Evolutionary conservation across 2,113 vertebrate genomes (phyloP).

Genomic region (Thunnus maccoyii): DNA sequence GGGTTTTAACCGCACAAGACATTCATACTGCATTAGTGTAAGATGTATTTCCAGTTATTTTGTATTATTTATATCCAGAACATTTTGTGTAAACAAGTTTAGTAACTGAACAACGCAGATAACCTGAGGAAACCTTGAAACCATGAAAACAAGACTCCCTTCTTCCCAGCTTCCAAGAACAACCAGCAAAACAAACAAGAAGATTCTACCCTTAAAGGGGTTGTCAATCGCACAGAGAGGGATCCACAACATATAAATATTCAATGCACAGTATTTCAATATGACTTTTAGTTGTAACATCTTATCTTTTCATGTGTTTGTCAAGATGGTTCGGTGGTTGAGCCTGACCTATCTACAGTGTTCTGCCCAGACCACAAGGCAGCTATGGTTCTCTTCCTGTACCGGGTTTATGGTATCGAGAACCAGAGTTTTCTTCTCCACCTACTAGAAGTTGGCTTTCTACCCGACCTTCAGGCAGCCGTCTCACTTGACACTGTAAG

Average conservation of each 20-base stretch:
- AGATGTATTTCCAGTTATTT: too few relatives aligned
- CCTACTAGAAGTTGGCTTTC: constrained; percentile 93
- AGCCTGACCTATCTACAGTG: constrained; percentile 93
- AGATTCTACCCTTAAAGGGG: too few relatives aligned
- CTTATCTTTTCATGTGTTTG: constrained; percentile 24
- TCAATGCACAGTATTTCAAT: background rate
- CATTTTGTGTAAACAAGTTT: too few relatives aligned
- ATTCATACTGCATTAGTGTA: too few relatives aligned
- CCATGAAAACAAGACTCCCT: too few relatives aligned
- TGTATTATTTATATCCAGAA: too few relatives aligned
- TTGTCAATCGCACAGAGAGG: background rate
- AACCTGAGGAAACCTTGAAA: too few relatives aligned
- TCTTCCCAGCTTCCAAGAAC: too few relatives aligned
- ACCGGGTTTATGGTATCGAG: constrained; percentile 95
- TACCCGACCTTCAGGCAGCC: constrained; percentile 94
- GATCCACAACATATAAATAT: background rate
- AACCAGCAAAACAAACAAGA: too few relatives aligned
- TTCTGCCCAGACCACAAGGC: constrained; percentile 99
- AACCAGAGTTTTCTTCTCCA: constrained; percentile 91
- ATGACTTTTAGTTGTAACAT: background rate
- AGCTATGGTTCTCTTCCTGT: constrained; percentile 97
- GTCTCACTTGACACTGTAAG: constrained; percentile 94
- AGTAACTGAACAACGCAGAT: too few relatives aligned
- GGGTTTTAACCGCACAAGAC: too few relatives aligned
- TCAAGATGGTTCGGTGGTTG: constrained; percentile 91